Conservation (phyloP, 23 tunicate species). For the Oikopleura vanhoeffeni region DNA sequence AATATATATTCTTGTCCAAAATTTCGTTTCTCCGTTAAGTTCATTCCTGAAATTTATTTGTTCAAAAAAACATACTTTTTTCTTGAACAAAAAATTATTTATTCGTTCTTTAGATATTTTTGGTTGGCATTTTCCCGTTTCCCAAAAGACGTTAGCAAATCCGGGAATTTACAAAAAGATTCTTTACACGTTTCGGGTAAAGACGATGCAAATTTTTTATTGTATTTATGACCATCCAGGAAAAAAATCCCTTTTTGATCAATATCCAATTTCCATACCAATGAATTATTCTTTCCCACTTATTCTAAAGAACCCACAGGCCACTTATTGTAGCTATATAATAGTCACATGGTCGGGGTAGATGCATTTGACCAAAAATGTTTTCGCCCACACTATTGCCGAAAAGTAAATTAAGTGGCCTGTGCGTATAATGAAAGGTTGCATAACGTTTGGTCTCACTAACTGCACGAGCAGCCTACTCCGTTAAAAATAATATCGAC, state of each 20-base stretch:
- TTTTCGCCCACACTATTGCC: neutral
- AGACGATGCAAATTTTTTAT: neutral
- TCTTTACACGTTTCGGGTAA: neutral
- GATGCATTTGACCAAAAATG: neutral
- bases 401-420: neutral
- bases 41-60: no score
- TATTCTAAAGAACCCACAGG: neutral
- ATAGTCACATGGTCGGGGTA: neutral
- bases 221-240: neutral
- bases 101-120: no score
- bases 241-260: neutral
- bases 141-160: no score
- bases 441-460: neutral
- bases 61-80: no score
- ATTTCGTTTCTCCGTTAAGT: no score
- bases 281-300: neutral
- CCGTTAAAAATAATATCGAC: neutral
- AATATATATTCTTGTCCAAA: no score
- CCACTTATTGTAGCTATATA: neutral
- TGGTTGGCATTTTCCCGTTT: no score
- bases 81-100: no score
- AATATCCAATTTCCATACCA: neutral
- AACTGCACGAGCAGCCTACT: neutral
- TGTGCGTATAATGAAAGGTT: neutral
- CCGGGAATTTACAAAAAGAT: neutral